These are phyloP conservation scores for Thera obeliscata DNA, from an alignment of 2,888 invertebrate genomes.

Conservation along the genomic window DNA sequence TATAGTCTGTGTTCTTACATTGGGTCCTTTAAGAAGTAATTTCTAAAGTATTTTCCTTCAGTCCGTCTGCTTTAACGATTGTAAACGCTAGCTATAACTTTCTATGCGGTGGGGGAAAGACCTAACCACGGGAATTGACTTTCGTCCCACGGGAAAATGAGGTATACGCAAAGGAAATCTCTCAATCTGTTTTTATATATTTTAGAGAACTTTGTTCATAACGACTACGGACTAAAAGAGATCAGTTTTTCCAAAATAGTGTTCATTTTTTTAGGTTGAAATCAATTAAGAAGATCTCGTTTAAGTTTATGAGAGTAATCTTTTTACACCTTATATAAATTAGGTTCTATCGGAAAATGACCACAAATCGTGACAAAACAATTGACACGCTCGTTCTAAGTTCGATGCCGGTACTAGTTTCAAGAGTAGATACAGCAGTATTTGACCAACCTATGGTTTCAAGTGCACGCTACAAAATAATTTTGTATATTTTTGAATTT, in stretches of 20 bases:
- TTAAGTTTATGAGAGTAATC: not conserved
- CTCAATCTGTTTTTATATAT: too few relatives aligned
- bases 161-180: not conserved
- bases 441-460: slow-evolving; percentile 30
- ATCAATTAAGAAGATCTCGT: too few relatives aligned
- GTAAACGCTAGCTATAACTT: too few relatives aligned
- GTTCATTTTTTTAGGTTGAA: too few relatives aligned
- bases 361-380: slow-evolving; percentile 65
- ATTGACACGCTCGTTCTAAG: slow-evolving; percentile 60
- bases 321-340: slow-evolving; percentile 24
- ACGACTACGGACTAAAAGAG: too few relatives aligned
- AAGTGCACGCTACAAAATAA: slow-evolving; percentile 22
- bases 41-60: not conserved
- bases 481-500: slow-evolving; percentile 9
- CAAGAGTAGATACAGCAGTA: slow-evolving; percentile 36
- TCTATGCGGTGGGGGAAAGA: not conserved
- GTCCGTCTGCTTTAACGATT: too few relatives aligned
- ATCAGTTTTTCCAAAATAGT: too few relatives aligned
- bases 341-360: slow-evolving; percentile 59
- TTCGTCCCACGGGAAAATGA: not conserved
- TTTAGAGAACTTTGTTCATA: too few relatives aligned
- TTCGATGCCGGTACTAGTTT: slow-evolving; percentile 22
- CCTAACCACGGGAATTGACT: not conserved
- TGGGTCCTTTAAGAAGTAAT: too few relatives aligned
- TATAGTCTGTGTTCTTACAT: too few relatives aligned